These are phyloP conservation scores for Condylura cristata DNA, from an alignment of 2,113 vertebrate species.

Conservation along the genomic window DNA sequence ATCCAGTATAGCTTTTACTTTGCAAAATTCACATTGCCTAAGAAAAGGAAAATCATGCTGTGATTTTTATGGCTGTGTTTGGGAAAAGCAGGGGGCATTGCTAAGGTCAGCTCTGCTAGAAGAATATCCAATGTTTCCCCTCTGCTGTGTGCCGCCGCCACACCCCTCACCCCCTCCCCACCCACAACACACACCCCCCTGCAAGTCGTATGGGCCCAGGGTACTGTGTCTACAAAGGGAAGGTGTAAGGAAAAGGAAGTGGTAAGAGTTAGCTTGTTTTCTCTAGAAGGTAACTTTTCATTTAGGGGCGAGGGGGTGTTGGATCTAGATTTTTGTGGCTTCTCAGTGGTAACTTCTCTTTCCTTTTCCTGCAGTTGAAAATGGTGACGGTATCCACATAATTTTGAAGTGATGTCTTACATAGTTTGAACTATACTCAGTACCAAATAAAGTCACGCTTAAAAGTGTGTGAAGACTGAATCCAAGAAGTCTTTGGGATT, in stretches of 20 bases:
- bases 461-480: slow-evolving; percentile 83
- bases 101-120: not conserved
- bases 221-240: not conserved
- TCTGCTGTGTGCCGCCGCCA: no score
- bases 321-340: not conserved
- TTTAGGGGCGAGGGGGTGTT: not conserved
- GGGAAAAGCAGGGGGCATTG: rapidly evolving
- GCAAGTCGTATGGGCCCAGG: not conserved
- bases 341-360: not conserved
- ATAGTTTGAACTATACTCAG: slow-evolving; percentile 70
- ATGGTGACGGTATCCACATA: slow-evolving; percentile 95
- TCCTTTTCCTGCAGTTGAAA: slow-evolving; percentile 89
- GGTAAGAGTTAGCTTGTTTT: not conserved
- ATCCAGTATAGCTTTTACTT: not conserved
- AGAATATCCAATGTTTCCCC: rapidly evolving
- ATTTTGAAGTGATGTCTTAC: slow-evolving; percentile 92
- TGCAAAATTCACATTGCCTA: not conserved
- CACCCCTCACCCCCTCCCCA: no score
- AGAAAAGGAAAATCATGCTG: not conserved
- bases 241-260: not conserved
- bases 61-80: not conserved
- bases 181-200: no score
- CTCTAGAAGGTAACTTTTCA: not conserved
- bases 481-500: slow-evolving; percentile 85
- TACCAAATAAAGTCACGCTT: slow-evolving; percentile 84